Percentiles rank a stretch among this genome's conserved stretches.
Conservation (phyloP, 2,888 invertebrate species). For the Zaprionus obscuricornis region DNA sequence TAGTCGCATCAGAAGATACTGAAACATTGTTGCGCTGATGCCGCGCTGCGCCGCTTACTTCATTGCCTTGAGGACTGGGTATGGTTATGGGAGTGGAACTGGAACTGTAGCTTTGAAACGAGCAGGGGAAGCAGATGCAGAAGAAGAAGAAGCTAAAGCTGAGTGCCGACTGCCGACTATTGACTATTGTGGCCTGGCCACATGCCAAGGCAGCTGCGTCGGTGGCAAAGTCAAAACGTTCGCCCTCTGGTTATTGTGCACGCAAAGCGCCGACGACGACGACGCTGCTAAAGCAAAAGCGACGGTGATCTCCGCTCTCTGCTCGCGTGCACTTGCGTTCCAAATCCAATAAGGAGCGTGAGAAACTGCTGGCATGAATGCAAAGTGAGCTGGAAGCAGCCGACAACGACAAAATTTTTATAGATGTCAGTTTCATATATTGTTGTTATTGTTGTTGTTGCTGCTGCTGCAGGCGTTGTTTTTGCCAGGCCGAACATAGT, state of each 20-base stretch:
- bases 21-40: constrained; percentile 41
- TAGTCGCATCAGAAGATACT: constrained; percentile 48
- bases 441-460: constrained; percentile 7
- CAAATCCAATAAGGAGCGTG: constrained; percentile 80
- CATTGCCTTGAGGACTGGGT: constrained; percentile 17
- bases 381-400: constrained; percentile 61
- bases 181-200: constrained; percentile 40
- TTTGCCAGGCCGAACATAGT: constrained; percentile 47
- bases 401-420: constrained; percentile 62
- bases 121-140: background rate
- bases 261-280: constrained; percentile 51
- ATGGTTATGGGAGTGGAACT: background rate
- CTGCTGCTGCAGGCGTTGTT: constrained; percentile 17
- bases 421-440: constrained; percentile 55
- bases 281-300: constrained; percentile 27
- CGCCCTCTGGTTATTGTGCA: constrained; percentile 65
- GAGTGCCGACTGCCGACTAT: too few species aligned
- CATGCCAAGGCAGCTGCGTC: constrained; percentile 64
- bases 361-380: constrained; percentile 75
- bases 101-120: background rate
- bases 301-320: constrained; percentile 38
- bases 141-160: constrained; percentile 4
- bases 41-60: constrained; percentile 45
- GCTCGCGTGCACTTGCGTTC: constrained; percentile 78
- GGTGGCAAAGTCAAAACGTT: constrained; percentile 67